Evolutionary conservation across 2,113 vertebrate genomes (phyloP), one percentile per base, ranked within the genome.

Genomic region (Muscicapa adusta): DNA sequence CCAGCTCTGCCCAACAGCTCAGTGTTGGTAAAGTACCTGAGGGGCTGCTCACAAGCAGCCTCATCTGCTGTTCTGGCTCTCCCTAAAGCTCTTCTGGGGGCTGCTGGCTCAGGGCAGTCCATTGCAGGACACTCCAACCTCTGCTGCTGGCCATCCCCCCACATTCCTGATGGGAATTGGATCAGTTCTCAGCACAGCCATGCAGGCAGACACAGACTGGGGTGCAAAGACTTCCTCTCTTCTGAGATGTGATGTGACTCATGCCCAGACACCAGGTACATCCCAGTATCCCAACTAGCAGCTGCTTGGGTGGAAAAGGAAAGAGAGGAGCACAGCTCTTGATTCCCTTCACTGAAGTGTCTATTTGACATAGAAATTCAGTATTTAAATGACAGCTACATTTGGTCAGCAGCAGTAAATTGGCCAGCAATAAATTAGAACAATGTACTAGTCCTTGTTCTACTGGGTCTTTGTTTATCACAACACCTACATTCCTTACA

Each of bases 211-310:
- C 29, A 34, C 80, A 86, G 40, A 72, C 10, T 5, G 15, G 23
- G 4, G 5, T 56, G 19, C 57, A 40, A 71, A 9, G 6, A 63
- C 38, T 71, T 74, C 34, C 24, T 78, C 61, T 88, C 15, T 78
- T 36, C 66, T 82, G 61, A 48, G 40, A 34, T 34, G 14, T 7
- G 63, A 25, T 0, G 0, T 29, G 42, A 34, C 19, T 67, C 25
- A 26, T 25, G 12, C 11, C 62, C 47, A 67, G 53, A 38, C 18
- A 47, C 29, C 33, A 26, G 14, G 71, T 67, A 26, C 48, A 58
- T 34, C 18, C 31, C n/a, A 31, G 40, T 12, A 54, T 12, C 20
- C 8, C 42, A 81, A 0, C 5, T 48, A 26, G 15, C 11, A 5
- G 2, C 33, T 88, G 8, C 33, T 57, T 66, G 28, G 14, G 24